These are phyloP conservation scores for Bucorvus abyssinicus DNA, from an alignment of 2,797 vertebrate genomes.

Conservation along the genomic window DNA sequence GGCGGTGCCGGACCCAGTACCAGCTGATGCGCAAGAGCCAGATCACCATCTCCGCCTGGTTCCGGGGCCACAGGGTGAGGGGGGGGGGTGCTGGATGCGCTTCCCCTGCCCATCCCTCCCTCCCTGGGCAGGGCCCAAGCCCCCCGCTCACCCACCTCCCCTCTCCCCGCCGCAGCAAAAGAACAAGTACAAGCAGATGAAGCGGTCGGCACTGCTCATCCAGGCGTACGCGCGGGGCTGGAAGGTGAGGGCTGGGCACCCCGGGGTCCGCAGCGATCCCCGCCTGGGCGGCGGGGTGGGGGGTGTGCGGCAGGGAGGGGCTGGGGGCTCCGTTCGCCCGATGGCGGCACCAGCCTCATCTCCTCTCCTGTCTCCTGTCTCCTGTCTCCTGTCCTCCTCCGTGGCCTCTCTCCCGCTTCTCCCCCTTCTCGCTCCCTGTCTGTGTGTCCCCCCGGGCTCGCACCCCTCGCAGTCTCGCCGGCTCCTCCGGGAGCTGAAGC, in stretches of 20 bases:
- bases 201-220: constrained; percentile 53
- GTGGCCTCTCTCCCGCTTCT: not conserved
- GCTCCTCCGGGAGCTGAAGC: constrained; percentile 61
- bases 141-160: not conserved
- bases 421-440: not conserved
- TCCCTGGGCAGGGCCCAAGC: not conserved
- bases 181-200: constrained; percentile 69
- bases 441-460: not conserved
- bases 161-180: constrained; percentile 66
- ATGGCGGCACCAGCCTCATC: not conserved
- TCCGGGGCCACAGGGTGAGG: constrained; percentile 73
- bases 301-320: accelerated
- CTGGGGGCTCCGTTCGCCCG: accelerated
- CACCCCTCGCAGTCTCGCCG: constrained; percentile 59
- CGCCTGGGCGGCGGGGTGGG: not conserved
- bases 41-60: constrained; percentile 78
- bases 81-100: accelerated
- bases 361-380: not conserved
- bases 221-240: constrained; percentile 77
- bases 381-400: not conserved
- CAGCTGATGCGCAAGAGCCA: constrained; percentile 80
- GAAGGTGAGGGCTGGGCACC: constrained; percentile 70
- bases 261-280: not conserved
- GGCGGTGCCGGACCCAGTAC: constrained; percentile 70
- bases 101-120: not conserved